Evolutionary conservation across 2,888 invertebrate genomes (phyloP), one percentile per base, ranked within the genome.

Genomic region (Corbicula japonica): DNA sequence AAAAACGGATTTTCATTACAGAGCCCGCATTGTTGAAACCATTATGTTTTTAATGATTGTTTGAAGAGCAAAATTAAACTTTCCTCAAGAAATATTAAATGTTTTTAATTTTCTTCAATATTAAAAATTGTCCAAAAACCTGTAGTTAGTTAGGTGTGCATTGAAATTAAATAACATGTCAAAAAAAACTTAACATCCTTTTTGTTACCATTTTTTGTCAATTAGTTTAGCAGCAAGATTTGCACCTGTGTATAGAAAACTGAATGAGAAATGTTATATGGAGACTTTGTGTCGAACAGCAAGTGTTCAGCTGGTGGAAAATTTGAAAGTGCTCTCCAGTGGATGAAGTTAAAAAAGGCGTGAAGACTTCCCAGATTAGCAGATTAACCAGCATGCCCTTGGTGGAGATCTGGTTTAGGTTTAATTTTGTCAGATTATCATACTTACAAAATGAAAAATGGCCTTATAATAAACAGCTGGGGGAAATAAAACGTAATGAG

Each of bases 341-440:
- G 60, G 28, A 23, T 70, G 58, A 50, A 60, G 70, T 60, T 70
- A 58, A 70, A 60, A 70, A 70, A 46, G 48, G 70, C 46, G 48
- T 70, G 70, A 70, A 70, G 28, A 46, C 70, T 70, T 54, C 41
- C 52, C 66, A 66, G 66, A 66, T 70, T 50, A 70, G 46, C 30
- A 32, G 70, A 70, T 70, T 70, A 70, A 60, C 58, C 70, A 70
- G 70, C 70, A 70, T 58, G 70, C 70, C 8, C 18, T 28, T 38
- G 41, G 52, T 21, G 66, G 21, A 52, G 28, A 54, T 21, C 66
- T 66, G 66, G 54, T 66, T 66, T 38, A 54, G 54, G 66, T 30
- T 12, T 23, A 54, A 54, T 38, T 26, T 56, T 54, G n/a, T 21
- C n/a, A 41, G 52, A 66, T 66, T 66, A 66, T 41, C 28, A 52